Conservation (phyloP, 2,888 invertebrate genomes). For the Agelastica alni region DNA sequence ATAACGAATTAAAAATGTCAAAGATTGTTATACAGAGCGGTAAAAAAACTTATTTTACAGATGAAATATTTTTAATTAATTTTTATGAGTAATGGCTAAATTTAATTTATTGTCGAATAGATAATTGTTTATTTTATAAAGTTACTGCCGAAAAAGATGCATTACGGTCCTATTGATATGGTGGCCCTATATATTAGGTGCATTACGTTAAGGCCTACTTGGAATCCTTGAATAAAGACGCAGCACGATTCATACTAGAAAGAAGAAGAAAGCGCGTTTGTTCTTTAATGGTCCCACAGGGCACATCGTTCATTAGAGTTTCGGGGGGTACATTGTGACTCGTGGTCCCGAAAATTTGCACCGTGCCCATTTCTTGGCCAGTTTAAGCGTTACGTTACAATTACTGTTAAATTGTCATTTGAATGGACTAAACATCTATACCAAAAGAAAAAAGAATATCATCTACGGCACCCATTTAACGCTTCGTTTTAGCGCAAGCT, state of each 20-base stretch:
- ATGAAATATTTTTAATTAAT: too few species aligned
- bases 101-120: too few species aligned
- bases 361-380: conserved; percentile 20
- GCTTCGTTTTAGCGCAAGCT: too few species aligned
- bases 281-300: conserved; percentile 38
- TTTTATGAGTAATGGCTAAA: too few species aligned
- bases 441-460: too few species aligned
- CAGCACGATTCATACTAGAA: conserved; percentile 27
- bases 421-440: conserved; percentile 24
- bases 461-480: too few species aligned
- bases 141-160: too few species aligned
- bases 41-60: too few species aligned
- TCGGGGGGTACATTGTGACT: conserved; percentile 34
- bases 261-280: conserved; percentile 29
- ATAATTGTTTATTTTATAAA: too few species aligned
- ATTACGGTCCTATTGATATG: not conserved
- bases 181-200: not conserved
- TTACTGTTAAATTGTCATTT: conserved; percentile 25
- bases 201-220: conserved; percentile 24
- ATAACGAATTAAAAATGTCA: too few species aligned
- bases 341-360: conserved; percentile 16
- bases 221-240: conserved; percentile 30
- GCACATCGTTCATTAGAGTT: conserved; percentile 42
- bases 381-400: conserved; percentile 25
- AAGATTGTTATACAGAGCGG: too few species aligned